phyloP scores from a whole-genome alignment of 2,113 vertebrate species.

The Cynoglossus semilaevis region DNA sequence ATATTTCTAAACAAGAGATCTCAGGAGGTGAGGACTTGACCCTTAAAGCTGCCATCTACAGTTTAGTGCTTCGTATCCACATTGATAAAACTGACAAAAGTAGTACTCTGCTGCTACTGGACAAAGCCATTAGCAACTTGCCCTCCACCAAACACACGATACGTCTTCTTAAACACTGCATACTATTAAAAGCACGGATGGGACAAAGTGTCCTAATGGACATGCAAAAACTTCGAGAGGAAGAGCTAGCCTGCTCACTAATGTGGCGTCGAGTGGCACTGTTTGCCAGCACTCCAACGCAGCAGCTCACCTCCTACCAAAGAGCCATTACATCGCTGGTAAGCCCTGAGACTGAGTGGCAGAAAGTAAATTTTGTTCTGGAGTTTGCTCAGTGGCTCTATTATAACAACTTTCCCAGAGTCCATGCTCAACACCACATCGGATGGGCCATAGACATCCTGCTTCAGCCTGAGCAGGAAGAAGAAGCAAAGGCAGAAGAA shows the following conservation, averaged over 20 bases:
- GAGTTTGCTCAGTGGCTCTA: conserved; percentile 86
- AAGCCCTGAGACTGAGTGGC: conserved; percentile 76
- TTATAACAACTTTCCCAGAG: conserved; percentile 74
- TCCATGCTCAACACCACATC: conserved; percentile 72
- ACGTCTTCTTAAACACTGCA: conserved; percentile 79
- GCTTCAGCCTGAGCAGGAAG: conserved; percentile 40
- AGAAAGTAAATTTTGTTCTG: conserved; percentile 80
- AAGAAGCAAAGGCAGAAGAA: background rate
- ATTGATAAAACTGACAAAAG: conserved; percentile 78
- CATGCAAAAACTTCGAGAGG: conserved; percentile 76
- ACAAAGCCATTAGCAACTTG: conserved; percentile 76
- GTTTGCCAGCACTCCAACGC: conserved; percentile 54
- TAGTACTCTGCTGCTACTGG: conserved; percentile 79
- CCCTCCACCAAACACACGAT: conserved; percentile 75
- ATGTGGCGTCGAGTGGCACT: conserved; percentile 81
- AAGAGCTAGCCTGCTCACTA: conserved; percentile 73
- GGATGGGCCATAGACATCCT: conserved; percentile 81
- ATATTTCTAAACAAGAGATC: conserved; percentile 27
- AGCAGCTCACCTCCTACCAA: conserved; percentile 77
- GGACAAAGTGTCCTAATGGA: conserved; percentile 76
- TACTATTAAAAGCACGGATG: conserved; percentile 76
- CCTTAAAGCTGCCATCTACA: conserved; percentile 77
- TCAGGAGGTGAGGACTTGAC: conserved; percentile 72
- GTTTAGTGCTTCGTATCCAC: conserved; percentile 77
- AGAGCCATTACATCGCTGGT: conserved; percentile 76